Base-by-base conservation (phyloP, 2,888 invertebrate species). In the Meiosimyza decipiens region DNA sequence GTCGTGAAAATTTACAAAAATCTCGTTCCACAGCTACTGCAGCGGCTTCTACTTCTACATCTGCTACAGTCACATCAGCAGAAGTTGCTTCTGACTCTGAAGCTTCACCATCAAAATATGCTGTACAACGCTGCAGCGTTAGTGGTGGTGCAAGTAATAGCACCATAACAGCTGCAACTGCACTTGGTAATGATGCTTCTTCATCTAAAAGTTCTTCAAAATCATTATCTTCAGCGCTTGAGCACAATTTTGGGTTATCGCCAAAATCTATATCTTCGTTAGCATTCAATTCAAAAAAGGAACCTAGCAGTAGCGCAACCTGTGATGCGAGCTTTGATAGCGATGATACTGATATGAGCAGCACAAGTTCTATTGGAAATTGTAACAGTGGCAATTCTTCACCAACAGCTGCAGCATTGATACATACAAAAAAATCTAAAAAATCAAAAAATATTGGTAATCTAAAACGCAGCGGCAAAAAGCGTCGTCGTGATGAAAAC, bases 1-100 rank as follows among this genome's bases (percentile, higher is more conserved):
- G 93, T 64, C 89, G 90, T 74, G 92, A 92, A 71, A 91, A 90
- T 81, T 90, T 91, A 84, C 89, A 90, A 80, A 88, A 90, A 66
- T 76, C 80, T n/a, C 82, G 85, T 51, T 74, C 77, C 60, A 72
- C 74, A 18, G 75, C 76, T 49, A 69, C 73, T 40, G 71, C 76
- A 49, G 72, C 76, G 51, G 74, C 79, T 65, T 62, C 81, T 7
- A 82, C 83, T 72, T 79, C 82, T 15, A 82, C 83, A 57, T 84
- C 83, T 4, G 82, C 84, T 47, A 84, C 84, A 6, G 82, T 84
- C 47, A 85, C 85, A 3, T 84, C 85, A 4, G 85, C 83, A 4
- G 83, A 84, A 74, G 84, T 81, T 12, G 82, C 82, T 40, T 81
- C 82, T 15, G 83, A 83, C 68, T 74, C 78, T 7, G 80, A 79